These are phyloP conservation scores for Natator depressus DNA, from an alignment of 2,113 vertebrate species.

Conservation along the genomic window DNA sequence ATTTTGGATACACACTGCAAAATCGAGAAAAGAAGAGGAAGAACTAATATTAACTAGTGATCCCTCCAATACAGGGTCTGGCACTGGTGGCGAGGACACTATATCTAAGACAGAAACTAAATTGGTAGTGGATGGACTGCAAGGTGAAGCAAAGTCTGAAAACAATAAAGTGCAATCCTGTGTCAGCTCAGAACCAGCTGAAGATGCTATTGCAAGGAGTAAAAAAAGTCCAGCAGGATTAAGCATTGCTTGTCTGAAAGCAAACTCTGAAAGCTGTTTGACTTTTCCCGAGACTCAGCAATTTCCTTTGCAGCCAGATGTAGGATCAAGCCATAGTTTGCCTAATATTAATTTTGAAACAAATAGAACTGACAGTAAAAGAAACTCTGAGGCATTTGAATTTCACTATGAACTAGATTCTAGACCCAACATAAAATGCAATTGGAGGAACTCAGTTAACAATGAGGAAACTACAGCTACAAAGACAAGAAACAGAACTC, in stretches of 20 bases:
- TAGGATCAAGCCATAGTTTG: slow-evolving; percentile 64
- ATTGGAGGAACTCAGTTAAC: slow-evolving; percentile 20
- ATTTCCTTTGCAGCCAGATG: slow-evolving; percentile 7
- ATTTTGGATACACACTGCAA: not conserved
- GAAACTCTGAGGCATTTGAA: not conserved
- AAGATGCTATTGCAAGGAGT: not conserved
- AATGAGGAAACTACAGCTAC: not conserved
- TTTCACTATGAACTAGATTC: slow-evolving; percentile 5
- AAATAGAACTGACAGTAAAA: slow-evolving; percentile 16
- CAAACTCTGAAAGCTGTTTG: slow-evolving; percentile 71
- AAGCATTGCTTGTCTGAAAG: slow-evolving; percentile 40
- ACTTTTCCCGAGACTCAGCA: not conserved
- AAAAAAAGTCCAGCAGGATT: not conserved
- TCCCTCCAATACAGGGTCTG: not conserved
- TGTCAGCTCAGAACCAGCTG: not conserved
- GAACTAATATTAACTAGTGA: not conserved
- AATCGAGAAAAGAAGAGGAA: not conserved
- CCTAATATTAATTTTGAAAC: slow-evolving; percentile 67
- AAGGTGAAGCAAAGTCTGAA: slow-evolving; percentile 18
- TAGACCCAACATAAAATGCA: slow-evolving; percentile 34
- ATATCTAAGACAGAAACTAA: not conserved
- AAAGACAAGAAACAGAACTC: not conserved
- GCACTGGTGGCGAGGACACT: not conserved
- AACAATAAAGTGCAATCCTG: not conserved
- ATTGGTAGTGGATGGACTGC: not conserved